A percentile compares a stretch with the other conserved stretches of the same genome.
Evolutionary conservation across 1,140 invertebrate genomes (phyloP).

Genomic region (Ladona fulva): DNA sequence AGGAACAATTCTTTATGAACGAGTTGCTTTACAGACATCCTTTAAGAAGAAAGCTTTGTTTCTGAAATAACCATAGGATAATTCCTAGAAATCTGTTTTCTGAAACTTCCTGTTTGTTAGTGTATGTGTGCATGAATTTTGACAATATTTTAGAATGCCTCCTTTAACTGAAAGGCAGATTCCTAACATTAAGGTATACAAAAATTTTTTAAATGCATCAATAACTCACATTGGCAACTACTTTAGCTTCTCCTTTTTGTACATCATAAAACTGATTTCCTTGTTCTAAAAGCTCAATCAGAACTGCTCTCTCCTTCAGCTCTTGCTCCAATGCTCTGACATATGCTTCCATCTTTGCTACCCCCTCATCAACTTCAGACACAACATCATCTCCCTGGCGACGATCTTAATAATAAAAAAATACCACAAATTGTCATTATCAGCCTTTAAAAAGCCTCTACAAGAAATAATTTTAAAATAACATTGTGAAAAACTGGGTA

Average conservation of each 20-base stretch:
- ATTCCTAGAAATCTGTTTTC: too few species aligned
- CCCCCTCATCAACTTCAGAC: constrained; percentile 73
- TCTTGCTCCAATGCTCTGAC: constrained; percentile 70
- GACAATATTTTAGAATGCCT: too few species aligned
- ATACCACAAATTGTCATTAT: constrained; percentile 8
- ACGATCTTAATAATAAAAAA: constrained; percentile 49
- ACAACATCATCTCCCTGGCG: constrained; percentile 78
- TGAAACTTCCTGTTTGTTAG: too few species aligned
- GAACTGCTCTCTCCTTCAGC: constrained; percentile 64
- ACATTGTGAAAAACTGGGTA: too few species aligned
- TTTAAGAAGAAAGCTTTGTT: too few species aligned
- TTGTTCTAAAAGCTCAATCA: constrained; percentile 66
- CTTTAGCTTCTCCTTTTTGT: constrained; percentile 83
- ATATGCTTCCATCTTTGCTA: constrained; percentile 66
- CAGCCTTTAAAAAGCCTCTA: constrained; percentile 17
- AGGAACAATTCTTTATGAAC: too few species aligned
- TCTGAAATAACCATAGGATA: too few species aligned
- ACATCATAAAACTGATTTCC: constrained; percentile 81
- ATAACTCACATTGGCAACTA: constrained; percentile 80
- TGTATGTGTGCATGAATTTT: too few species aligned
- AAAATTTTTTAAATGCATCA: not conserved
- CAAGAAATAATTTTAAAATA: too few species aligned
- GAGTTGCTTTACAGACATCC: too few species aligned
- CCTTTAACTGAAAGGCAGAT: too few species aligned
- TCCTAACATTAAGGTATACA: too few species aligned